These are phyloP conservation scores for Epizoanthus stellaris DNA, from an alignment of 92 coral and sea anemone genomes.

Conservation along the genomic window DNA sequence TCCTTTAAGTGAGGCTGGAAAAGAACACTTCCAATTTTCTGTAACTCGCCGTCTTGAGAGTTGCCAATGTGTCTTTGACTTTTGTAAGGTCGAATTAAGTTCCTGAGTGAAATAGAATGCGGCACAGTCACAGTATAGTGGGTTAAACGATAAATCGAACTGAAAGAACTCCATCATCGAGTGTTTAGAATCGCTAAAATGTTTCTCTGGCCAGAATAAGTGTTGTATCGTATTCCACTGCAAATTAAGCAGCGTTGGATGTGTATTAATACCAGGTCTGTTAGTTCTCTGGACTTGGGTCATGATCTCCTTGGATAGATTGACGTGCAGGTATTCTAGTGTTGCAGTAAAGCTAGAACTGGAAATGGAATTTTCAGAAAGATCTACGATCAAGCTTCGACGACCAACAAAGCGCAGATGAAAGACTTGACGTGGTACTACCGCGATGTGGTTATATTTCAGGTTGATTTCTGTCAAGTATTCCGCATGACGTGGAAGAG, in stretches of 20 bases:
- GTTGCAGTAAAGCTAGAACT: background rate
- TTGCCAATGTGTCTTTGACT: conserved; percentile 42
- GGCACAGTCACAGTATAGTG: conserved; percentile 71
- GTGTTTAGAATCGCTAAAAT: background rate
- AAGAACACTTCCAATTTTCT: conserved; percentile 32
- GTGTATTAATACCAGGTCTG: background rate
- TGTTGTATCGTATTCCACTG: background rate
- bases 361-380: conserved; percentile 4
- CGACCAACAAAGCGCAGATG: conserved; percentile 11
- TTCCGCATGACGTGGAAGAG: conserved; percentile 63
- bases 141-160: conserved; percentile 74
- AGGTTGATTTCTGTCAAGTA: conserved; percentile 35
- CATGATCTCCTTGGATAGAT: background rate
- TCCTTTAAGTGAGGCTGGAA: conserved; percentile 37
- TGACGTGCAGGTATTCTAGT: background rate
- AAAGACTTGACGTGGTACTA: conserved; percentile 44
- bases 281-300: background rate
- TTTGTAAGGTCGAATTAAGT: conserved; percentile 40
- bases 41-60: conserved; percentile 1
- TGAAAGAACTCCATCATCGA: conserved; percentile 35
- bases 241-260: conserved; percentile 11
- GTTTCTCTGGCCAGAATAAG: conserved; percentile 38
- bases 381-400: background rate
- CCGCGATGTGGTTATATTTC: conserved; percentile 53
- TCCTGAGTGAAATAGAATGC: conserved; percentile 40